Conservation (phyloP, 92 coral and sea anemone species). For the Phenganax stokvisi region DNA sequence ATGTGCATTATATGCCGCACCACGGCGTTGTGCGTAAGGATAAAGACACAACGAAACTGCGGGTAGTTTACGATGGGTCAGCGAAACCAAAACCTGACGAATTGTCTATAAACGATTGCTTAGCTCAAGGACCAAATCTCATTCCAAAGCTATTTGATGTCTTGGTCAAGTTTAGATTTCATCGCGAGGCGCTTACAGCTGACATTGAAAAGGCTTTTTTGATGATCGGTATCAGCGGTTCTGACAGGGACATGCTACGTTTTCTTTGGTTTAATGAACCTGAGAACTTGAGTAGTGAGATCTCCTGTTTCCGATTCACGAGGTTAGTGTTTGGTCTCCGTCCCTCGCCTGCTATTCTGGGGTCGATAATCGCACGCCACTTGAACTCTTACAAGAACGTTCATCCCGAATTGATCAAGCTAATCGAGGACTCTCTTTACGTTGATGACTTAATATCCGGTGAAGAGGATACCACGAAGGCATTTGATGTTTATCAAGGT, state of each 20-base stretch:
- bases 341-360: constrained; percentile 4
- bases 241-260: background rate
- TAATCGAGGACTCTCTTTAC: constrained; percentile 4
- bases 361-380: background rate
- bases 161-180: background rate
- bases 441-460: constrained; percentile 9
- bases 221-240: background rate
- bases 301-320: background rate
- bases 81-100: background rate
- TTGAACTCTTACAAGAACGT: background rate
- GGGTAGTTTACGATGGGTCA: constrained; percentile 13
- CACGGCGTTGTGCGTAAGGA: constrained; percentile 1
- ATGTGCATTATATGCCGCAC: background rate
- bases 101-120: background rate
- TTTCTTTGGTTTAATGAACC: constrained; percentile 9
- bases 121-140: background rate
- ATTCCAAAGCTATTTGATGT: constrained; percentile 4
- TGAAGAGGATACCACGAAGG: background rate
- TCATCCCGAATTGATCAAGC: background rate
- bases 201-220: constrained; percentile 19
- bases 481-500: constrained; percentile 4
- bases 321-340: background rate
- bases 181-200: background rate
- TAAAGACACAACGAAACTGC: constrained; percentile 6
- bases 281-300: background rate